Evolutionary conservation across 2,888 invertebrate species (phyloP), one percentile per base, ranked within the genome.

Genomic region (Phymatocera aterrima): DNA sequence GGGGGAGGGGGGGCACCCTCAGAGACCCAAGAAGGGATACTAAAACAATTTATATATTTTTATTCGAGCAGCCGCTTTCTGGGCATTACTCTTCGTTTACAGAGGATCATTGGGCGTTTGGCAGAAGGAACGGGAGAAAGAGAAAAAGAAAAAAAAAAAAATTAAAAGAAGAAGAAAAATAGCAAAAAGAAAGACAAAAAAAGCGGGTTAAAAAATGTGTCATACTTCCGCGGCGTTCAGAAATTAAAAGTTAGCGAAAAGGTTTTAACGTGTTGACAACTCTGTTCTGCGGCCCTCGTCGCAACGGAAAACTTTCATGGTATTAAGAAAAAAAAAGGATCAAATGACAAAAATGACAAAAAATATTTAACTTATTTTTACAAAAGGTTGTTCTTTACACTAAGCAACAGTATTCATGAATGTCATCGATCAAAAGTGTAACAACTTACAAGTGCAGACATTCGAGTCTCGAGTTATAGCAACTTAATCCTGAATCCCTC

Each of bases 301-400:
- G 5, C 4, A 40, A 68, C 12, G 68, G 28, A 21, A 46, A 68
- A 46, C 68, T 68, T 12, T 24, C 15, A 6, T 28, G 40, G 15
- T 28, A 64, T 18, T 68, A 40, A 34, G 34, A 34, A n/a, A 40
- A 37, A 51, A 2, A 21, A 74, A 37, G 21, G 21, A 28, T n/a
- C n/a, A 28, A 68, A n/a, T n/a, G 10, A 43, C 12, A 54, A 10
- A 31, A 24, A 31, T 15, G 46, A 28, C 5, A 51, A 84, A 85
- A 84, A 85, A 83, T 77, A 64, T 79, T 78, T 57, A 34, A 74
- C 54, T 64, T 85, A 85, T 85, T 85, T 85, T 85, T 84, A 84
- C 85, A 84, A 83, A 77, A 51, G 24, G 18, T 72, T 43, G 0
- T 72, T 6, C 21, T 72, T 31, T 72, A 72, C 72, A n/a, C 34